Base-by-base conservation (phyloP, 2,888 invertebrate species). In the Entomobrya proxima region DNA sequence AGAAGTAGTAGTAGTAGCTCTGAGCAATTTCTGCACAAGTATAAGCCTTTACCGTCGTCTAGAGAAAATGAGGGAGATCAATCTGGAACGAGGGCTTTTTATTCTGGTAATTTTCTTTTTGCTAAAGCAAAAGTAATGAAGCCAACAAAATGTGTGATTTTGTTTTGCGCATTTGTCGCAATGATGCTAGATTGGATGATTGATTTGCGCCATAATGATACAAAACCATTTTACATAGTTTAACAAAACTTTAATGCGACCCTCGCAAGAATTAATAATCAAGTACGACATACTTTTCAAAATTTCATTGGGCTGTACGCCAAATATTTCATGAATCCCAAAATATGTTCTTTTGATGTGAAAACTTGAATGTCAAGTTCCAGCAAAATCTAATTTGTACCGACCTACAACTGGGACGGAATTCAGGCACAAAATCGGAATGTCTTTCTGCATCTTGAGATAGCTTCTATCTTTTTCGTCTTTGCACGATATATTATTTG, bases 351-450 rank as follows among this genome's bases (percentile, higher is more conserved):
- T 52, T 52, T 30, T 1, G 61, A 35, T 37, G 67, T 64, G 35
- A 67, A 37, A n/a, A n/a, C n/a, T n/a, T n/a, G n/a, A n/a, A n/a
- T n/a, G 21, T 18, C 35, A 37, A 21, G 24, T 40, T 67, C 37
- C 21, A 67, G 37, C 37, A 37, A 67, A 67, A 67, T 67, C 67
- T 67, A 67, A 67, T 67, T 67, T 67, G 67, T 2, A 37, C 21
- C 21, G 21, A 2, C 37, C 40, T 37, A 13, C n/a, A n/a, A n/a
- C n/a, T n/a, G n/a, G n/a, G n/a, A n/a, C n/a, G n/a, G n/a, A n/a
- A n/a, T n/a, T 37, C 21, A 67, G 67, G 21, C 37, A 37, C 67
- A n/a, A 61, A 32, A 11, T 61, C n/a, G 1, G 30, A n/a, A n/a
- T n/a, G n/a, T n/a, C n/a, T n/a, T n/a, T n/a, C n/a, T n/a, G n/a